Evolutionary conservation across 2,113 vertebrate genomes (phyloP), one percentile per base, ranked within the genome.

Genomic region (Hucho hucho): DNA sequence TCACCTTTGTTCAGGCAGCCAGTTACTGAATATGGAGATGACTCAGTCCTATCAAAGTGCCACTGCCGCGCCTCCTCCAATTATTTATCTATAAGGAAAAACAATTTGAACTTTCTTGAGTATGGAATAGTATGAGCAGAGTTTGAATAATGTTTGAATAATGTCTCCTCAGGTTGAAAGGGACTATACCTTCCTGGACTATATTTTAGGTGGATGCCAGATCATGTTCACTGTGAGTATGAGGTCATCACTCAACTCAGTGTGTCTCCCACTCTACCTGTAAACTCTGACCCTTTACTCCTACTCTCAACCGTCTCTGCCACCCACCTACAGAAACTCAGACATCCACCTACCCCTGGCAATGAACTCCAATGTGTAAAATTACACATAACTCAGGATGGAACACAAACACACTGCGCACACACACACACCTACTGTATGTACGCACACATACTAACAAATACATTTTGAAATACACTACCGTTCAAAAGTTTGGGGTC

Each of bases 151-250:
- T 74, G 20, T 79, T 28, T 79, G 22, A 25, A 46, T 81, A 16
- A 69, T 80, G 0, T 13, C 4, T 83, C 80, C 89, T 75, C 85
- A 99, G 98, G 96, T 99, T 84, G 93, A 92, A 74, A 94, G 96
- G 75, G 93, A 98, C 90, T 99, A 97, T 83, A 96, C 98, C 9
- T 99, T 99, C 80, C 91, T 99, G 87, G 98, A 99, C 92, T 99
- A 99, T 84, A 99, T 99, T 83, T 89, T 99, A 75, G 97, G 98
- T 70, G 98, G 98, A 82, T 98, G 97, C 89, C 98, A 99, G 74
- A 92, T 99, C 80, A 97, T 98, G 96, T 99, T 99, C 83, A 99
- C 98, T 0, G 98, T 99, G 90, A 98, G 96, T 87, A 79, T 26
- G n/a, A 56, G 13, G 53, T 56, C 58, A 61, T 43, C 37, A 43